phyloP scores from a whole-genome alignment of 2,113 vertebrate species.

The Perca schrenkii region DNA sequence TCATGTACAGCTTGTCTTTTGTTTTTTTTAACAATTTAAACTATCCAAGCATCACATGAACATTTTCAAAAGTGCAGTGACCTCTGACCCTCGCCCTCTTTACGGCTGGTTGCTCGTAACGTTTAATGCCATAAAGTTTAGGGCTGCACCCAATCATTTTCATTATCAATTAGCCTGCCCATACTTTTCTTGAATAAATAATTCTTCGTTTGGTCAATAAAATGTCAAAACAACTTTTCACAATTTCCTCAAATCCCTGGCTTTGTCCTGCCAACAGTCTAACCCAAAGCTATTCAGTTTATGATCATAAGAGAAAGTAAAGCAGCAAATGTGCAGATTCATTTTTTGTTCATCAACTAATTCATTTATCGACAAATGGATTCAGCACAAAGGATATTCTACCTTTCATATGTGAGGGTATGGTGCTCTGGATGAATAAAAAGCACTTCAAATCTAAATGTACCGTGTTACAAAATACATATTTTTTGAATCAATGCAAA shows the following conservation, averaged over 20 bases:
- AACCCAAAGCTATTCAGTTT: not conserved
- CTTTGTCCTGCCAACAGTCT: not conserved
- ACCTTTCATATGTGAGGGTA: not conserved
- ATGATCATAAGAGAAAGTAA: not conserved
- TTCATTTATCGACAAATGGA: not conserved
- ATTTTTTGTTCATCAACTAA: not conserved
- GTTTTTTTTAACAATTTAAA: not conserved
- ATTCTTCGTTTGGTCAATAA: not conserved
- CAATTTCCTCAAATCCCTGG: not conserved
- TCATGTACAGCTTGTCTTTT: not conserved
- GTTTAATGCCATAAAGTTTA: not conserved
- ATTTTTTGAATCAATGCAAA: not conserved
- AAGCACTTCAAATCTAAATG: not conserved
- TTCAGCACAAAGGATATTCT: not conserved
- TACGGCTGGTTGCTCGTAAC: not conserved
- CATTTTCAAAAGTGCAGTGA: slow-evolving; percentile 32
- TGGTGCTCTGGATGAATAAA: not conserved
- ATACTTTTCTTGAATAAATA: not conserved
- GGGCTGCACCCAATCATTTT: not conserved
- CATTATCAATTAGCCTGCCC: not conserved
- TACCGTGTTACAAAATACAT: not conserved
- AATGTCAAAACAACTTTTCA: not conserved
- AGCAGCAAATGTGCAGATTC: not conserved
- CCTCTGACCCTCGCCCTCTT: slow-evolving; percentile 44
- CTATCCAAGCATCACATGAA: slow-evolving; percentile 5